A percentile compares a stretch with the other conserved stretches of the same genome.
phyloP scores from a whole-genome alignment of 1,140 invertebrate species.

The Dinoponera quadriceps region DNA sequence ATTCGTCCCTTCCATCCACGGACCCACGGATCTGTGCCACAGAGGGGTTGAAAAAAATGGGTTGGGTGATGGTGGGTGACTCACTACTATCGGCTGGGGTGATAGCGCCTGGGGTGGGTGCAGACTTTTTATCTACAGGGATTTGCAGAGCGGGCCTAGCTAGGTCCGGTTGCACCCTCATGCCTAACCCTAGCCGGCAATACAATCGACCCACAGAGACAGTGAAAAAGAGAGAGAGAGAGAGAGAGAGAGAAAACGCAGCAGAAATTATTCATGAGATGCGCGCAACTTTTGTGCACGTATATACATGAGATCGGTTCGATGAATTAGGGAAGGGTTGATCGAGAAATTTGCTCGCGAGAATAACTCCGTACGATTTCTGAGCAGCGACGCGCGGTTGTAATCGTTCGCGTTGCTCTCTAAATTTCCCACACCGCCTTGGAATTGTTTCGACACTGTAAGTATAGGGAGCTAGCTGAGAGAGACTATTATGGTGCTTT shows the following conservation, averaged over 20 bases:
- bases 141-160: slow-evolving; percentile 80
- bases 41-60: slow-evolving; percentile 81
- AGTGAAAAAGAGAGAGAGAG: slow-evolving; percentile 54
- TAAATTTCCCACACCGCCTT: background rate
- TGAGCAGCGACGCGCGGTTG: background rate
- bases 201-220: slow-evolving; percentile 75
- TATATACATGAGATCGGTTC: slow-evolving; percentile 58
- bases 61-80: slow-evolving; percentile 81
- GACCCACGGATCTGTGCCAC: slow-evolving; percentile 76
- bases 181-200: slow-evolving; percentile 68
- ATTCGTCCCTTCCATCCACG: slow-evolving; percentile 77
- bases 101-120: slow-evolving; percentile 76
- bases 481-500: too few species aligned
- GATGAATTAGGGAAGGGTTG: slow-evolving; percentile 76
- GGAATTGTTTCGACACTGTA: too few species aligned
- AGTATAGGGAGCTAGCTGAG: too few species aligned
- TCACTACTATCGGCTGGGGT: slow-evolving; percentile 79
- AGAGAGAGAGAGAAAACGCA: slow-evolving; percentile 45
- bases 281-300: slow-evolving; percentile 76
- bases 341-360: slow-evolving; percentile 34
- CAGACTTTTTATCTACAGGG: slow-evolving; percentile 84
- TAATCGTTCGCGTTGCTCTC: slow-evolving; percentile 1
- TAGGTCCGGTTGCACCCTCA: slow-evolving; percentile 81
- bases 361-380: background rate
- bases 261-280: slow-evolving; percentile 84